A percentile compares a stretch with the other conserved stretches of the same genome.
Evolutionary conservation across 2,797 vertebrate species (phyloP).

Genomic region (Dipus sagitta): DNA sequence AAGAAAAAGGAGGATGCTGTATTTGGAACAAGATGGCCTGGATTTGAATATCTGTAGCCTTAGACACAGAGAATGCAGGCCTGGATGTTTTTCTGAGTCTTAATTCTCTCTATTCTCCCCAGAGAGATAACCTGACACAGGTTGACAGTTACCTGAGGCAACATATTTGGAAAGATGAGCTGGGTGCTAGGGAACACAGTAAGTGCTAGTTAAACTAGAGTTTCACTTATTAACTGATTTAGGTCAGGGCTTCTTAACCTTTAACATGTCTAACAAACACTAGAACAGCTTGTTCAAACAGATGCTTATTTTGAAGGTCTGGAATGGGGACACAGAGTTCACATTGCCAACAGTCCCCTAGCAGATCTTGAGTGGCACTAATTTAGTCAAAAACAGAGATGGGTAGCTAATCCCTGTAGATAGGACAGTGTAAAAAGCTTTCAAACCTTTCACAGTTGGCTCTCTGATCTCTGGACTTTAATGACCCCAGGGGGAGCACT

Average conservation of each 20-base stretch:
- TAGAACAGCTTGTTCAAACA: neutral
- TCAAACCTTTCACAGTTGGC: neutral
- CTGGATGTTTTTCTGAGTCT: slow-evolving; percentile 27
- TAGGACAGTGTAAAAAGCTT: neutral
- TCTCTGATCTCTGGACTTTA: neutral
- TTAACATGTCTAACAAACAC: neutral
- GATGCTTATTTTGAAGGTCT: neutral
- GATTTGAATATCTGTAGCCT: slow-evolving; percentile 30
- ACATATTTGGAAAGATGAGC: neutral
- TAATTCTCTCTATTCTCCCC: neutral
- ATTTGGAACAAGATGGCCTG: neutral
- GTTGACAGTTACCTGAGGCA: neutral
- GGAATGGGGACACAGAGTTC: neutral
- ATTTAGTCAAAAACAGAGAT: neutral
- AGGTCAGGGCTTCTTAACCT: neutral
- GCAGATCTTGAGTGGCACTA: neutral
- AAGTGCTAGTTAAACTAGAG: neutral
- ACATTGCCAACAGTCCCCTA: neutral
- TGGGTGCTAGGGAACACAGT: neutral
- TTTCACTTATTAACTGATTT: neutral
- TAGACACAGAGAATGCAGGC: neutral
- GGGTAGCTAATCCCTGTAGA: neutral
- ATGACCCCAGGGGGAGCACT: neutral
- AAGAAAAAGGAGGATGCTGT: neutral
- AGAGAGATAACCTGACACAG: neutral